Evolutionary conservation across 2,113 vertebrate genomes (phyloP), one percentile per base, ranked within the genome.

Genomic region (Australoheros scitulus): DNA sequence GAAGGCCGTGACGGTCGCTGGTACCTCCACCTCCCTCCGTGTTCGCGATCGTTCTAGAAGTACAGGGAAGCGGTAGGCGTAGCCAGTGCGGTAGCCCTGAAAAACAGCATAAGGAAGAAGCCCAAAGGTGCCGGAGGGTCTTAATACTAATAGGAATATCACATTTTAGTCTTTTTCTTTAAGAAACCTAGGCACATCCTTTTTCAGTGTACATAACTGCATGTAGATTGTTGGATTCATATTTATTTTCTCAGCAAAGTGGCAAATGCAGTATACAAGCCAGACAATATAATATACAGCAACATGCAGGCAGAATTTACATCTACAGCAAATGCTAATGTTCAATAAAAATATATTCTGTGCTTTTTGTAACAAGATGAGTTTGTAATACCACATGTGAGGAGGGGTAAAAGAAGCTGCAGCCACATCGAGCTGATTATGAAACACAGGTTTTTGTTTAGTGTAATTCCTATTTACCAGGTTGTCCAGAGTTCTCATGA

Each of bases 401-500:
- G 43, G 41, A 43, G 41, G 11, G 11, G 11, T 43, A 14, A 13
- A 43, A 47, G 4, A 47, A 47, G 43, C 17, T 52, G 50, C 50
- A 52, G 15, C 43, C 43, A 47, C 43, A 72, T 24, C 11, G 17
- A 72, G 65, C 65, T 72, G 24, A 47, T 60, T 60, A 41, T 77
- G 75, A 77, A 60, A 52, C 24, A 29, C 5, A 2, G 18, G 22
- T 18, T 1, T 10, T 14, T 59, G 3, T 52, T 74, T 9, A 47
- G 47, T 7, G 56, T 0, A 41, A 26, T 5, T 20, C 76, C 38
- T 24, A 11, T 87, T 84, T 76, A 97, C 98, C 95, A 99, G 91
- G 89, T 99, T 99, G 93, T 99, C 98, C 92, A 99, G 81, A 93
- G 98, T 99, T 93, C 98, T 97, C 98, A 99, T 99, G 34, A 99